Evolutionary conservation across 2,797 vertebrate genomes (phyloP).

Genomic region (Pachyuromys duprasi): DNA sequence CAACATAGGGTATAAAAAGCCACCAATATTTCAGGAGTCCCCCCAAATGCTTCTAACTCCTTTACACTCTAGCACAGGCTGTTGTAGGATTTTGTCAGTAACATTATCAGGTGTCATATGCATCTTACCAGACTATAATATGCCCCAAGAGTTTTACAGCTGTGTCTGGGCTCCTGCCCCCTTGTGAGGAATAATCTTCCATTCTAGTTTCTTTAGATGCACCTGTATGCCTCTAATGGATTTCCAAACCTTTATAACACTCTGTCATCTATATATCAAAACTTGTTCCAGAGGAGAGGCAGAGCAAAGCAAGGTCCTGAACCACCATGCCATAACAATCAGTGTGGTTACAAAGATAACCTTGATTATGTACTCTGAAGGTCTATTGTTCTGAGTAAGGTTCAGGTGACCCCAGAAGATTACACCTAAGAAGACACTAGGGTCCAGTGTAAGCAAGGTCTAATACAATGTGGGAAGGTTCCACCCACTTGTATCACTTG

Average conservation of each 20-base stretch:
- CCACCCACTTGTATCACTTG: not conserved
- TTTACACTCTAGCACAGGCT: not conserved
- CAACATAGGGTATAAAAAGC: not conserved
- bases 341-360: not conserved
- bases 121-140: too few species aligned
- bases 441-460: not conserved
- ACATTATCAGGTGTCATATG: too few species aligned
- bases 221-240: not conserved
- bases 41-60: not conserved
- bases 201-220: not conserved
- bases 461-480: not conserved
- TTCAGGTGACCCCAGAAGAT: not conserved
- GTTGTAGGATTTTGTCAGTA: not conserved
- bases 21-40: not conserved
- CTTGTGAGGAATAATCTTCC: not conserved
- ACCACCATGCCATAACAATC: not conserved
- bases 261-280: not conserved
- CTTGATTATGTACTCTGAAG: not conserved
- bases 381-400: not conserved
- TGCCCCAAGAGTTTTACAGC: not conserved
- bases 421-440: not conserved
- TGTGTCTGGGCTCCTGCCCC: not conserved
- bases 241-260: not conserved
- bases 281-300: not conserved
- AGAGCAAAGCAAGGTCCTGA: not conserved